Evolutionary conservation across 2,797 vertebrate species (phyloP), one percentile per base, ranked within the genome.

Genomic region (Sebastes iracundus): DNA sequence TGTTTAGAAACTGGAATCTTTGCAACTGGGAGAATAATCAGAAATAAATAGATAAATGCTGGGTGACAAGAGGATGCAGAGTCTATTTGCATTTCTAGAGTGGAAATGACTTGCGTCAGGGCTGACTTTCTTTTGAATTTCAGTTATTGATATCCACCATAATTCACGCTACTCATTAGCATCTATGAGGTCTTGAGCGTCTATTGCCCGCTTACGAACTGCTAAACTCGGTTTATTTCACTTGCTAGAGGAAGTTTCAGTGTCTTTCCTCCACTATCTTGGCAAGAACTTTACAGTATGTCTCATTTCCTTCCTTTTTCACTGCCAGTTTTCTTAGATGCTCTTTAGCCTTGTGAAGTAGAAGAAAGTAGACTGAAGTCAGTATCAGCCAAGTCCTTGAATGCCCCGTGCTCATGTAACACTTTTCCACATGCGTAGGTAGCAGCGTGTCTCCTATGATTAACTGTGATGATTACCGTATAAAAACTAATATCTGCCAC

Each of bases 1-100:
- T 75, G 75, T 91, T 90, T 74, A 73, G 77, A 86, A 83, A 82
- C 68, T 72, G 64, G 79, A 83, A 85, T 86, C 82, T 93, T 89
- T 88, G 75, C 83, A 79, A 81, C 77, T 68, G 65, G 81, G 78
- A 83, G 65, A 85, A 65, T 52, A 80, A 79, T 80, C 33, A 16
- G 49, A 72, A 85, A 82, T 73, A 80, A 83, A 84, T 59, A 53
- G 60, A 62, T 72, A 81, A 81, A 81, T 81, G 25, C 66, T 49
- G 35, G 53, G 60, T 64, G 85, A 69, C 73, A 72, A 78, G 42
- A 20, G 7, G 69, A 86, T 77, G 30, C 52, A 27, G 25, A 60
- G 53, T 77, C 74, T 76, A 58, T 73, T 75, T 78, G 62, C 38
- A 77, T 80, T 55, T 81, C n/a, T 56, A 70, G 32, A 64, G 64